Evolutionary conservation across 2,113 vertebrate species (phyloP).

Genomic region (Meriones unguiculatus): DNA sequence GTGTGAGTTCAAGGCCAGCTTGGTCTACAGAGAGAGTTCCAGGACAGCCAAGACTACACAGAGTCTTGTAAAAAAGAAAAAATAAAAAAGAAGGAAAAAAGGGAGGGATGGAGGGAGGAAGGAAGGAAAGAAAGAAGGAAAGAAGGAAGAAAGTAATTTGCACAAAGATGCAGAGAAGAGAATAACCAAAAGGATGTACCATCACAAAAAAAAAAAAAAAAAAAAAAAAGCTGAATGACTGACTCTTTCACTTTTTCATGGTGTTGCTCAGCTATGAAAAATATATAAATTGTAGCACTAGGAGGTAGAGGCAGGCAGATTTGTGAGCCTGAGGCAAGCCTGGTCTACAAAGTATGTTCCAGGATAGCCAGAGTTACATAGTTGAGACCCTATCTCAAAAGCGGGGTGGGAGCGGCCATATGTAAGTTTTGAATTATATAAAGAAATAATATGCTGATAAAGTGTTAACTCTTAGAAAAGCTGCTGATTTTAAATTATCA

Average conservation of each 20-base stretch:
- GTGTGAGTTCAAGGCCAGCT: not conserved
- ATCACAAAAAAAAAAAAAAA: not conserved
- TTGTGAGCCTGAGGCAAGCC: not conserved
- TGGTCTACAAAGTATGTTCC: not conserved
- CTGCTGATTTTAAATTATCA: conserved; percentile 55
- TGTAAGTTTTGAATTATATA: conserved; percentile 29
- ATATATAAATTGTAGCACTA: not conserved
- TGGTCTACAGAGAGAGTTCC: not conserved
- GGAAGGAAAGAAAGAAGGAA: not conserved
- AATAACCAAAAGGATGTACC: conserved; percentile 29
- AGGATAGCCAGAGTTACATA: not conserved
- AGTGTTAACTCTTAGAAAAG: conserved; percentile 38
- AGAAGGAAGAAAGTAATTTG: too few relatives aligned
- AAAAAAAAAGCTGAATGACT: not conserved
- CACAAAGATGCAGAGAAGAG: not conserved
- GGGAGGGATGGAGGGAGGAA: not conserved
- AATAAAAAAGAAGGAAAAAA: fast-evolving
- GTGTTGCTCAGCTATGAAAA: not conserved
- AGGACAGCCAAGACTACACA: not conserved
- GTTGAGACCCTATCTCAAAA: not conserved
- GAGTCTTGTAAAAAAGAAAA: not conserved
- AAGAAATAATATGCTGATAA: not conserved
- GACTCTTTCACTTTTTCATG: not conserved
- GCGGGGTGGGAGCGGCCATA: too few relatives aligned
- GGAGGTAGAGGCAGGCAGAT: not conserved